Percentiles rank a stretch among this genome's conserved stretches.
phyloP scores from a whole-genome alignment of 1,140 invertebrate genomes.

The Stegodyphus dumicola region DNA sequence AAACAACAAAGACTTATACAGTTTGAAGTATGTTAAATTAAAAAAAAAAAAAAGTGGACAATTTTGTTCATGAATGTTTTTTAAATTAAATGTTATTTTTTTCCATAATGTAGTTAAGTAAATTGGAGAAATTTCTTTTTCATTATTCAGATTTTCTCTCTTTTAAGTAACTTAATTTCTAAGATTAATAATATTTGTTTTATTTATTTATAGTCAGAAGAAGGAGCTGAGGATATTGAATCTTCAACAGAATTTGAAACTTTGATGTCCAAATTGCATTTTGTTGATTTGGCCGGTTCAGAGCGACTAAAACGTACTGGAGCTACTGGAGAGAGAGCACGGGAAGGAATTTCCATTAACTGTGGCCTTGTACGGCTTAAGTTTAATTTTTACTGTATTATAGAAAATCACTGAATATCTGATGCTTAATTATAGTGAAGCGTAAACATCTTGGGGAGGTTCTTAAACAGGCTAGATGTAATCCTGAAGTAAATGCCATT shows the following conservation, averaged over 20 bases:
- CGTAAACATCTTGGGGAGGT: too few species aligned
- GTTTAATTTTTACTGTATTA: too few species aligned
- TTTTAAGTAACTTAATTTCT: not conserved
- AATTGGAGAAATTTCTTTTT: not conserved
- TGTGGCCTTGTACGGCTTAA: constrained; percentile 77
- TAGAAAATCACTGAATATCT: too few species aligned
- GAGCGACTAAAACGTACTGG: constrained; percentile 95
- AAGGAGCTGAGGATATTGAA: constrained; percentile 9
- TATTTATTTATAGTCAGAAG: not conserved
- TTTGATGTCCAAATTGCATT: constrained; percentile 91
- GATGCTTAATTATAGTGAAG: too few species aligned
- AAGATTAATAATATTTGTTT: not conserved
- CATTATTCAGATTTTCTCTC: not conserved
- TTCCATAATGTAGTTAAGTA: not conserved
- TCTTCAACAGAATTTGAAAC: constrained; percentile 76
- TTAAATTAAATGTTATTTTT: not conserved
- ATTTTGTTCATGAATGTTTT: too few species aligned
- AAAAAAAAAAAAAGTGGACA: too few species aligned
- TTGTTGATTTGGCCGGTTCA: constrained; percentile 96
- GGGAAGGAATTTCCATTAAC: constrained; percentile 95
- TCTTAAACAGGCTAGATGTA: too few species aligned
- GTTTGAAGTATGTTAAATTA: constrained; percentile 65
- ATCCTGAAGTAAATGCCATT: too few species aligned
- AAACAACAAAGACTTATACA: constrained; percentile 82
- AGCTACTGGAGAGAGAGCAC: constrained; percentile 88